Conservation (phyloP, 2,113 vertebrate species). For the Siniperca knerii region DNA sequence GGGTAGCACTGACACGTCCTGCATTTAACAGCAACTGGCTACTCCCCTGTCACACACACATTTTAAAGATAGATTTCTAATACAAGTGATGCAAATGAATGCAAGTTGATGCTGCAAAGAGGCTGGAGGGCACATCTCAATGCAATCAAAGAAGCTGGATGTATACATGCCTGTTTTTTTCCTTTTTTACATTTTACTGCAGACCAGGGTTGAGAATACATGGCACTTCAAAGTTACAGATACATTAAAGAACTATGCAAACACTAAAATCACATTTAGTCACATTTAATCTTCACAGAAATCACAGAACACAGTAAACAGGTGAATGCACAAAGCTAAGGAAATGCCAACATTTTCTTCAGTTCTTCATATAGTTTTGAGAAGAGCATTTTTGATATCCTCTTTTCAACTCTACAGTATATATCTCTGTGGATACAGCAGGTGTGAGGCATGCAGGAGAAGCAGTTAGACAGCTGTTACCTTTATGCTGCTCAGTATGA, state of each 20-base stretch:
- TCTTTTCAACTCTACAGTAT: not conserved
- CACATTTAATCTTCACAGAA: not conserved
- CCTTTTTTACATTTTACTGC: constrained; percentile 16
- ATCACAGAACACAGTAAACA: not conserved
- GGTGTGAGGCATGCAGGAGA: not conserved
- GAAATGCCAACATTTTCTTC: not conserved
- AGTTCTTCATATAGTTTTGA: not conserved
- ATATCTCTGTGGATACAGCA: not conserved
- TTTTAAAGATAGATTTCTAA: not conserved
- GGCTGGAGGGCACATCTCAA: no score
- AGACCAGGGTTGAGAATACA: not conserved
- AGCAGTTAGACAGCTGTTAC: constrained; percentile 24
- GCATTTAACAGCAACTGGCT: constrained; percentile 13
- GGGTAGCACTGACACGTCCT: not conserved
- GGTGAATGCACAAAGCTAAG: not conserved
- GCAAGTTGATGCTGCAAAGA: no score
- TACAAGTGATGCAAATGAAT: no score
- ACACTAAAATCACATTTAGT: not conserved
- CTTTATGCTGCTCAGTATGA: constrained; percentile 18
- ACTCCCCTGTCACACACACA: constrained; percentile 3
- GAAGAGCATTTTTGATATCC: not conserved
- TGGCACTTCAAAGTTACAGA: not conserved
- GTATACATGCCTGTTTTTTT: not conserved
- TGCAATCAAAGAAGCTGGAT: no score
- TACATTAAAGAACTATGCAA: not conserved